Evolutionary conservation across 2,888 invertebrate species (phyloP).

Genomic region (Chrysotoxum bicinctum): DNA sequence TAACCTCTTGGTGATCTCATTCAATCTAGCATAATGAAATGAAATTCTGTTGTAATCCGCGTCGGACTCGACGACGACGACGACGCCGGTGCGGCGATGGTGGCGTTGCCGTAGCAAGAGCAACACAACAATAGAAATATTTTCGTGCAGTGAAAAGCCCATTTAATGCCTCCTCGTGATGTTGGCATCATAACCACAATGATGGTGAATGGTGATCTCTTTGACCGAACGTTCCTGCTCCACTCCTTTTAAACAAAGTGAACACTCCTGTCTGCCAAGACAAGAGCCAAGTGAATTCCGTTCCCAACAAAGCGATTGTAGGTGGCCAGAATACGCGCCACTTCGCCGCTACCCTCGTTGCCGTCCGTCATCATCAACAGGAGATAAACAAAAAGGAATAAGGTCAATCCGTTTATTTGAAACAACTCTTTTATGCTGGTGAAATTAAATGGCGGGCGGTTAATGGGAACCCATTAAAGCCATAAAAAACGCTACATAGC

Average conservation of each 20-base stretch:
- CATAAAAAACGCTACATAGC: conserved; percentile 36
- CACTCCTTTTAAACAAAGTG: conserved; percentile 55
- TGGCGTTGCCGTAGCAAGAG: not conserved
- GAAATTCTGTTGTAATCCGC: conserved; percentile 62
- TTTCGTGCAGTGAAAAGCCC: conserved; percentile 70
- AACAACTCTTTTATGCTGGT: conserved; percentile 22
- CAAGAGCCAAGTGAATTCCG: conserved; percentile 44
- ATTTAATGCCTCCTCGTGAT: conserved; percentile 71
- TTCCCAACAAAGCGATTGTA: conserved; percentile 34
- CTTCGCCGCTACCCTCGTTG: not conserved
- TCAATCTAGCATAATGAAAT: conserved; percentile 56
- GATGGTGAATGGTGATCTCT: conserved; percentile 71
- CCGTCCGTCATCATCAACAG: conserved; percentile 20
- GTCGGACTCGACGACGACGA: not conserved
- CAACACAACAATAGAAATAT: conserved; percentile 62
- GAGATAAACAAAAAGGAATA: conserved; percentile 32
- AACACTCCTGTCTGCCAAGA: conserved; percentile 59
- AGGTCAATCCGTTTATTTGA: conserved; percentile 56
- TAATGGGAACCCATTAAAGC: conserved; percentile 53
- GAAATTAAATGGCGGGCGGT: conserved; percentile 53
- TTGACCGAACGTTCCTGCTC: conserved; percentile 66
- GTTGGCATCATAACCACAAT: conserved; percentile 67
- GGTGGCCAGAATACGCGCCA: conserved; percentile 36
- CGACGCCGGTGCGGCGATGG: not conserved
- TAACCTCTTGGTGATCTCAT: conserved; percentile 66